Percentiles rank a stretch among this genome's conserved stretches.
These are phyloP conservation scores for Mythimna lalbum DNA, from an alignment of 2,888 invertebrate species.

Conservation along the genomic window DNA sequence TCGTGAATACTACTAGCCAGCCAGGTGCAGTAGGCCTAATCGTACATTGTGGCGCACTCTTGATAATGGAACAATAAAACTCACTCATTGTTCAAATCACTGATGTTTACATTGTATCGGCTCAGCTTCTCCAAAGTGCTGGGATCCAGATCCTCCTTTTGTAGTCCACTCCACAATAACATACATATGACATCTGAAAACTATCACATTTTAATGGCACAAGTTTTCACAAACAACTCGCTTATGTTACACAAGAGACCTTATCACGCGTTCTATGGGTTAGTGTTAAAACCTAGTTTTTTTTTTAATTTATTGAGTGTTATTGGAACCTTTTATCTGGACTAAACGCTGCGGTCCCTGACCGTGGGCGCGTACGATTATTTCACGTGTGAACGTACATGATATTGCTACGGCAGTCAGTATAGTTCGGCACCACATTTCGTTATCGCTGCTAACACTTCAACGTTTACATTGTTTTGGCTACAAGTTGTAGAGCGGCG, in stretches of 20 bases:
- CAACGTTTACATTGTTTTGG: constrained; percentile 56
- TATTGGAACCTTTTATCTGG: constrained; percentile 86
- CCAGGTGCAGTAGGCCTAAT: constrained; percentile 25
- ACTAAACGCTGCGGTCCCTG: constrained; percentile 76
- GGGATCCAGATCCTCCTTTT: constrained; percentile 83
- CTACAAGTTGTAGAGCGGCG: constrained; percentile 21
- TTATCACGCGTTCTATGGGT: constrained; percentile 27
- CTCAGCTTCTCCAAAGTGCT: constrained; percentile 78
- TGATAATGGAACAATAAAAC: constrained; percentile 63
- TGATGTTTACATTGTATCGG: constrained; percentile 81
- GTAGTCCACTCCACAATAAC: constrained; percentile 82
- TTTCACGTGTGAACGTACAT: constrained; percentile 85
- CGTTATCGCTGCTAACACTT: constrained; percentile 72
- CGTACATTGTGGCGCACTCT: constrained; percentile 13
- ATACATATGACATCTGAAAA: constrained; percentile 87
- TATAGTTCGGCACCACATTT: constrained; percentile 83
- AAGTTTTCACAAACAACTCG: constrained; percentile 29
- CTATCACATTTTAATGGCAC: constrained; percentile 62
- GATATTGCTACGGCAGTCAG: constrained; percentile 79
- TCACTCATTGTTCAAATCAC: constrained; percentile 82
- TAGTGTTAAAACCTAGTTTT: constrained; percentile 37
- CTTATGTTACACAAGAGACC: constrained; percentile 23
- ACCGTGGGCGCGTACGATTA: constrained; percentile 73
- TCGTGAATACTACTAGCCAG: neutral
- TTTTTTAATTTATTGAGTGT: constrained; percentile 61